Evolutionary conservation across 2,113 vertebrate genomes (phyloP).

Genomic region (Alethe diademata): DNA sequence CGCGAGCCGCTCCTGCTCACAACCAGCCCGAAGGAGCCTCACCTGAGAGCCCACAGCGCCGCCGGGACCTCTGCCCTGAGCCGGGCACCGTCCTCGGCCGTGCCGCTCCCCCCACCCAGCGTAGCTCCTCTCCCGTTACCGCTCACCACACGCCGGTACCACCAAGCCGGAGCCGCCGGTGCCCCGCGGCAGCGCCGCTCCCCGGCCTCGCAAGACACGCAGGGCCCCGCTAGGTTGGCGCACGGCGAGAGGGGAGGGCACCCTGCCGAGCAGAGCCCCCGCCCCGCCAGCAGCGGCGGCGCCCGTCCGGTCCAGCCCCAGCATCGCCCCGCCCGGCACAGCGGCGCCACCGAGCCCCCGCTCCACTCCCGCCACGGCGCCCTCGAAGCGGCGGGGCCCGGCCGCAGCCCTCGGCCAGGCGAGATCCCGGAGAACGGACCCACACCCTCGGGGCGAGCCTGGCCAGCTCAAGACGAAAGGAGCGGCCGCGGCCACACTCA

Average conservation of each 20-base stretch:
- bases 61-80: neutral
- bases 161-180: neutral
- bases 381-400: neutral
- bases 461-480: neutral
- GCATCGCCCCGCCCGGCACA: neutral
- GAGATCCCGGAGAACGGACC: neutral
- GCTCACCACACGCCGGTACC: neutral
- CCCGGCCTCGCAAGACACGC: neutral
- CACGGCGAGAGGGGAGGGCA: neutral
- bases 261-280: neutral
- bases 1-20: neutral
- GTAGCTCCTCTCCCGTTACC: neutral
- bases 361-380: neutral
- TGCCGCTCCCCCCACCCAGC: neutral
- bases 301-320: neutral
- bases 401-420: neutral
- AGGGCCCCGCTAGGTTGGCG: neutral
- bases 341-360: neutral
- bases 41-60: neutral
- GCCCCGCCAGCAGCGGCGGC: neutral
- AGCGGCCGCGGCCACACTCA: neutral
- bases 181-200: neutral
- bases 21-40: neutral
- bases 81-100: neutral
- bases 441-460: neutral